Base-by-base conservation (phyloP, 2,888 invertebrate species). In the Meteorus colon region DNA sequence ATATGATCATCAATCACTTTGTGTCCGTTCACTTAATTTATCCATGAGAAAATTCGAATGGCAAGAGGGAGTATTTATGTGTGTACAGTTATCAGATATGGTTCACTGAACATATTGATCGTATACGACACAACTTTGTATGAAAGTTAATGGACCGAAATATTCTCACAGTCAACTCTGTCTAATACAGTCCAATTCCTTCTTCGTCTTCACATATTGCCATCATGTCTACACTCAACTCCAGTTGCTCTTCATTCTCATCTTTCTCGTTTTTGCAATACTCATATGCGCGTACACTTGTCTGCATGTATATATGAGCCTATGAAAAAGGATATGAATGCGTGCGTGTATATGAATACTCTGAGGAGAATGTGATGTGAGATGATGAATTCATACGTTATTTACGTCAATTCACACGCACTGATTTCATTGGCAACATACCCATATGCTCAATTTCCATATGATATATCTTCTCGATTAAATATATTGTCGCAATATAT, bases 111-210 rank as follows among this genome's bases (percentile, higher is more conserved):
- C 79, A 77, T 77, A 72, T 71, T 60, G 63, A 72, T 76, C 71
- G 67, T 41, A 63, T 29, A 51, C 24, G 48, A 19, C 19, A 68
- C 67, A 76, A 75, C 41, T 73, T 41, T 51, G 75, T 66, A 71
- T 63, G 66, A 59, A 72, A 77, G 79, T 68, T 81, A 81, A 82
- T 80, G 81, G 81, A 82, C 81, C 82, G 81, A 77, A 75, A 82
- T 81, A 81, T 82, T 82, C 81, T 76, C 82, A 82, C 78, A 77
- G 78, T 80, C 79, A 78, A 80, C 73, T 81, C 77, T 77, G 76
- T 75, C 77, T 74, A 70, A n/a, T 37, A 69, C 4, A 62, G 55
- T 63, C 41, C 37, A 60, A 70, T 70, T 41, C 55, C 24, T 60
- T 55, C 24, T 27, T 31, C 41, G 37, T 24, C 37, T 55, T 12